A percentile compares a stretch with the other conserved stretches of the same genome.
phyloP scores from a whole-genome alignment of 2,113 vertebrate genomes.

The Pyrgilauda ruficollis region DNA sequence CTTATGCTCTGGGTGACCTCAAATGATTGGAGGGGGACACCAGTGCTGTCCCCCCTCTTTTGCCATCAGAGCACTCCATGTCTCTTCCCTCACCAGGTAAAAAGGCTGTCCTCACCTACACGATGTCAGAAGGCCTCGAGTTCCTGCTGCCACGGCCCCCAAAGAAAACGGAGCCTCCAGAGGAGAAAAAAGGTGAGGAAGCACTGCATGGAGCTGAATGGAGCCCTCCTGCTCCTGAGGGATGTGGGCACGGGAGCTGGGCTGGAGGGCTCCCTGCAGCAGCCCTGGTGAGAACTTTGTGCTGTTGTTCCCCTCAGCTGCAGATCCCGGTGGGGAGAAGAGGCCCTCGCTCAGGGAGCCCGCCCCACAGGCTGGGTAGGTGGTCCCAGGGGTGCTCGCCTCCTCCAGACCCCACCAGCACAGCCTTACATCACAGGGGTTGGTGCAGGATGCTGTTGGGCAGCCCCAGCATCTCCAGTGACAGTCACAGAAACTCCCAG shows the following conservation, averaged over 20 bases:
- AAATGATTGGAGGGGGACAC: not conserved
- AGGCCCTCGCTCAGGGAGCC: not conserved
- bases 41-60: not conserved
- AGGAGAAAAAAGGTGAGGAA: constrained; percentile 39
- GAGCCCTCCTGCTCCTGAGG: fast-evolving
- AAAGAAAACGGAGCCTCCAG: not conserved
- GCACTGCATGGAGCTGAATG: not conserved
- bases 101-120: constrained; percentile 30
- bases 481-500: not conserved
- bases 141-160: constrained; percentile 20
- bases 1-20: not conserved
- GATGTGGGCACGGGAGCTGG: not conserved
- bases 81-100: constrained; percentile 20
- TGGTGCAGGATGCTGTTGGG: not conserved
- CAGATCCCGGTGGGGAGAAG: not conserved
- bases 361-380: not conserved
- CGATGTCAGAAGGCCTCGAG: constrained; percentile 35
- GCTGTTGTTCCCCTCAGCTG: constrained; percentile 11
- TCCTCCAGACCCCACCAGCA: not conserved
- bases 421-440: not conserved
- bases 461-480: not conserved
- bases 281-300: not conserved
- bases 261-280: not conserved
- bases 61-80: not conserved
- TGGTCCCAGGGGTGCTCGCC: not conserved